phyloP scores from a whole-genome alignment of 2,888 invertebrate genomes.

The Cerceris ruficornis region DNA sequence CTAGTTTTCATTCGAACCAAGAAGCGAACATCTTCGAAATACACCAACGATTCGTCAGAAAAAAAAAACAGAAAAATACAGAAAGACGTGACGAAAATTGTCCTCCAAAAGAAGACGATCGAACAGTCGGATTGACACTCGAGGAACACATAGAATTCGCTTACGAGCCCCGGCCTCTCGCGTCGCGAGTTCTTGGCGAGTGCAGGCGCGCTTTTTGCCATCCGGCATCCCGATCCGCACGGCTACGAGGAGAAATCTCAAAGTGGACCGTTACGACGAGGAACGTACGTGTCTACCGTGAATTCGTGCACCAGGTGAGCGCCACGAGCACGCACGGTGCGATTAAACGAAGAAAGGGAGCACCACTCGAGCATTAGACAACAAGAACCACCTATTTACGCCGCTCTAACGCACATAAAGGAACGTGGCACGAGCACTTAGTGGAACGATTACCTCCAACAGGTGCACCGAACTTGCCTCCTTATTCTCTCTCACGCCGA shows the following conservation, averaged over 20 bases:
- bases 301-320: slow-evolving; percentile 26
- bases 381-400: slow-evolving; percentile 60
- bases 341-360: slow-evolving; percentile 43
- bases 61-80: background rate
- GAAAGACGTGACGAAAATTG: background rate
- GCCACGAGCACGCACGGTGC: slow-evolving; percentile 12
- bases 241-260: background rate
- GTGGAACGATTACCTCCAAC: slow-evolving; percentile 60
- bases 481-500: slow-evolving; percentile 8
- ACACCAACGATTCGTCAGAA: background rate
- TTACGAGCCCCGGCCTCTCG: background rate
- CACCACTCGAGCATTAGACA: slow-evolving; percentile 47
- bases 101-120: background rate
- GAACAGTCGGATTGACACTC: background rate
- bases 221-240: slow-evolving; percentile 4
- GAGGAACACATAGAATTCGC: background rate
- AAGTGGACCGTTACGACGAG: slow-evolving; percentile 10
- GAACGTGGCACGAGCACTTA: slow-evolving; percentile 62
- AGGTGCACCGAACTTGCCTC: slow-evolving; percentile 62
- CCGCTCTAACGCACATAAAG: slow-evolving; percentile 49
- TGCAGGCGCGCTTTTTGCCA: slow-evolving; percentile 6
- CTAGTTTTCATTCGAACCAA: too few species aligned
- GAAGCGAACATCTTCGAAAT: too few species aligned
- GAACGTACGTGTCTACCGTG: slow-evolving; percentile 5
- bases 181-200: slow-evolving; percentile 8